Evolutionary conservation across 2,113 vertebrate genomes (phyloP), one percentile per base, ranked within the genome.

Genomic region (Emydocephalus ijimae): DNA sequence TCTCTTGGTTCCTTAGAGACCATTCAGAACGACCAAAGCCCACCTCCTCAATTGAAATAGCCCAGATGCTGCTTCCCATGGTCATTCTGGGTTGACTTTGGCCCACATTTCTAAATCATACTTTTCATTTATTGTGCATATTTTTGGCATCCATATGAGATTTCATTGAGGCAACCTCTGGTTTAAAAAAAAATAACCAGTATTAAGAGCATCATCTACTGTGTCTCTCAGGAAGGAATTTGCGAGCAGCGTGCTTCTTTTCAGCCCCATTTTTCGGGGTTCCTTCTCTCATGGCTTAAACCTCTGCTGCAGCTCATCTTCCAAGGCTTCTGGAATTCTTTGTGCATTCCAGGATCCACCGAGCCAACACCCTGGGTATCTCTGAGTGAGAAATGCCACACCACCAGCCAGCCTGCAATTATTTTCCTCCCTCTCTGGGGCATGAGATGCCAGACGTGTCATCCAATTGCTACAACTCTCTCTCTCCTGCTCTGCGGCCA

Each of bases 351-450:
- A 86, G n/a, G 89, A 88, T 69, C 90, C 92, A 85, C 92, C 48
- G 69, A 89, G 90, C 57, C 92, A 89, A 91, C n/a, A 34, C 90
- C 64, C 89, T n/a, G 89, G 87, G 61, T 92, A 55, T 89, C 89
- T 0, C 3, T 94, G 91, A 88, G 64, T 87, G 45, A 57, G 93
- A 93, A 96, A 86, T 34, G 93, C 94, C 96, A 89, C 88, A 95
- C 89, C 92, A 90, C 94, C 91, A 94, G 88, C 93, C 92, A 90
- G 81, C 92, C 87, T 93, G 88, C 90, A 50, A 92, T 93, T 94
- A 87, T 94, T 93, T 94, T 86, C 89, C 87, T 91, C 15, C 20
- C 55, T 95, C 91, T 95, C 92, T 2, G 12, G 81, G 88, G 57
- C 39, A 85, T 8, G 56, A 45, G 74, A 94, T 95, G 85, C 64